Evolutionary conservation across 2,797 vertebrate species (phyloP), one percentile per base, ranked within the genome.

Genomic region (Moxostoma hubbsi): DNA sequence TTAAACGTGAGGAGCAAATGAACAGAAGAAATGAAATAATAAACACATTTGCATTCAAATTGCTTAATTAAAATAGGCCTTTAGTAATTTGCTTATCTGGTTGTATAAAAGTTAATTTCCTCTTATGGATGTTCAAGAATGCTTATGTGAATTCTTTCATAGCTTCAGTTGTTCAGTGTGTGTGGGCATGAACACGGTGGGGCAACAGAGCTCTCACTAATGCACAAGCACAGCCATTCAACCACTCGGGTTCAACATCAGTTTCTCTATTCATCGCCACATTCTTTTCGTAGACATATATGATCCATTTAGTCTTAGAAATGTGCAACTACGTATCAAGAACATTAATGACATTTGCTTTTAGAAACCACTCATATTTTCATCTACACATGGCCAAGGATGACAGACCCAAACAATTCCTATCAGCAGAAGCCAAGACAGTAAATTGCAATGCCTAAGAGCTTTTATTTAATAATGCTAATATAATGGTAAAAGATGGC

Each of bases 151-250:
- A 69, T 45, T 45, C 50, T 13, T 69, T 69, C 8, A 69, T 45
- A 5, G 6, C 43, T 16, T 57, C 4, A 6, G 12, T 9, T 13
- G 63, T 1, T 11, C 18, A 2, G 50, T n/a, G 18, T 43, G 51
- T 53, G 65, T 4, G 24, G 1, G 10, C 45, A 49, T 47, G 43
- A 72, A 72, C 69, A 49, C 55, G 47, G 43, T 5, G 69, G 45
- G 69, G 69, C 55, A 72, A 55, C 55, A 72, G 45, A 72, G 45
- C 12, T 58, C 55, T 59, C 45, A 9, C 9, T 47, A 59, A 49
- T 9, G 13, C 15, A 24, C 7, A 10, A 24, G n/a, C 55, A 16
- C 15, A 47, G n/a, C 18, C 66, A 53, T 43, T 43, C 12, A 54
- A 43, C 53, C 7, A 13, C n/a, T 47, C n/a, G 46, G 13, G 9